A percentile compares a stretch with the other conserved stretches of the same genome.
These are phyloP conservation scores for Nemoura dubitans DNA, from an alignment of 2,888 invertebrate species.

Conservation along the genomic window DNA sequence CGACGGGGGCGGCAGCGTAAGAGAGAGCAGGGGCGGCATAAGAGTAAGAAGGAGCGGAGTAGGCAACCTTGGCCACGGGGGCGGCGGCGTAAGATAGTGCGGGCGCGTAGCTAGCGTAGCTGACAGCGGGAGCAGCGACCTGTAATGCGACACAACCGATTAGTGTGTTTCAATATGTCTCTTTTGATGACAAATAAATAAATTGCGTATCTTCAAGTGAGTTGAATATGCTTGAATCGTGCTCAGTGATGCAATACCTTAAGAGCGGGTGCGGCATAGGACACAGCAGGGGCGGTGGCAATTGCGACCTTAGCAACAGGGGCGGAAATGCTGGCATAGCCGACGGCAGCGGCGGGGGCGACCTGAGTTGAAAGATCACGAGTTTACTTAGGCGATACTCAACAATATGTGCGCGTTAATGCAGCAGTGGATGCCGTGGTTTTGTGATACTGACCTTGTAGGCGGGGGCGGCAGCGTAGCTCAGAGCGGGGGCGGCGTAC, in stretches of 20 bases:
- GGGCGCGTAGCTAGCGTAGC: slow-evolving; percentile 44
- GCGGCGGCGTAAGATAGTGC: slow-evolving; percentile 44
- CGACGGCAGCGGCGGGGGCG: slow-evolving; percentile 23
- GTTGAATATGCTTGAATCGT: neutral
- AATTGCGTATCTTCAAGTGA: neutral
- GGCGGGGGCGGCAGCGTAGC: slow-evolving; percentile 26
- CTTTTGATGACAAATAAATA: neutral
- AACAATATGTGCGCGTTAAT: neutral
- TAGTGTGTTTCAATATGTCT: too few species aligned
- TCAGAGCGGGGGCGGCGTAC: slow-evolving; percentile 44
- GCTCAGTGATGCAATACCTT: neutral
- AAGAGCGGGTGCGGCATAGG: slow-evolving; percentile 47
- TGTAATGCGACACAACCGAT: too few species aligned
- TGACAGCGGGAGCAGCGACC: slow-evolving; percentile 41
- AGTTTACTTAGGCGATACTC: neutral
- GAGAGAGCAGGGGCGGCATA: slow-evolving; percentile 30
- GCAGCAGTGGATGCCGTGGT: neutral
- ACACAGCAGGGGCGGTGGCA: slow-evolving; percentile 45
- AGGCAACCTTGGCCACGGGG: slow-evolving; percentile 44
- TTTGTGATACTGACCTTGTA: slow-evolving; percentile 9
- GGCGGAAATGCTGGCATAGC: slow-evolving; percentile 42
- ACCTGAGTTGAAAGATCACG: neutral
- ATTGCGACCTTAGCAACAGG: slow-evolving; percentile 44
- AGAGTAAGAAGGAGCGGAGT: slow-evolving; percentile 41
- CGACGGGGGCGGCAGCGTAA: slow-evolving; percentile 42